Evolutionary conservation across 2,113 vertebrate species (phyloP), one percentile per base, ranked within the genome.

Genomic region (Ameiurus melas): DNA sequence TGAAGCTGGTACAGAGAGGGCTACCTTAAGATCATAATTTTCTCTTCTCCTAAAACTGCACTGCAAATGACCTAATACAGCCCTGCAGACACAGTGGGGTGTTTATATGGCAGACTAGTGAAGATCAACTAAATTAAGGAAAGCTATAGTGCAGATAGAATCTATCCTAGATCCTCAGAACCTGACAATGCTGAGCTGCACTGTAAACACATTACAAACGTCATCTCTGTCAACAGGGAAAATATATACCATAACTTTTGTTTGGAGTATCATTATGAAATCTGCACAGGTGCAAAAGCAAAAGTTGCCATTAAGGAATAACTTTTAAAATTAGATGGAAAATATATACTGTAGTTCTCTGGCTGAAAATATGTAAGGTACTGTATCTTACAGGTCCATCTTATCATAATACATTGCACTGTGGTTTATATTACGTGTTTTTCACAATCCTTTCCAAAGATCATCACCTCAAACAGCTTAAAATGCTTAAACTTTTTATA

Each of bases 221-320:
- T 95, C 94, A 47, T 85, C 92, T 81, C 85, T 90, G 91, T 96
- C 94, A 96, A 95, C 88, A 97, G 93, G 89, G 96, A 97, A 58
- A 97, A 93, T 96, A 95, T 58, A 47, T 47, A 7, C 43, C 5
- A 96, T 95, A 0, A 94, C 53, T 0, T 96, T 94, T 33, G 91
- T 90, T 82, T 94, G 91, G 30, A 97, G 94, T 89, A 93, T 94
- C 58, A 95, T 91, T 0, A 92, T 90, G 79, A 95, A 96, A 85
- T 96, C 94, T 70, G 95, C 94, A 0, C 94, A 90, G 0, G 87
- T 92, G 87, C 95, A 94, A 0, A 43, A 43, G 87, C 95, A 94
- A 0, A 7, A 43, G 43, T 43, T 43, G 0, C 43, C 43, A 43
- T 43, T 43, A 43, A 6, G 43, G 43, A 6, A 43, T 43, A 5